Conservation (phyloP, 2,888 invertebrate species). For the Selenia dentaria region DNA sequence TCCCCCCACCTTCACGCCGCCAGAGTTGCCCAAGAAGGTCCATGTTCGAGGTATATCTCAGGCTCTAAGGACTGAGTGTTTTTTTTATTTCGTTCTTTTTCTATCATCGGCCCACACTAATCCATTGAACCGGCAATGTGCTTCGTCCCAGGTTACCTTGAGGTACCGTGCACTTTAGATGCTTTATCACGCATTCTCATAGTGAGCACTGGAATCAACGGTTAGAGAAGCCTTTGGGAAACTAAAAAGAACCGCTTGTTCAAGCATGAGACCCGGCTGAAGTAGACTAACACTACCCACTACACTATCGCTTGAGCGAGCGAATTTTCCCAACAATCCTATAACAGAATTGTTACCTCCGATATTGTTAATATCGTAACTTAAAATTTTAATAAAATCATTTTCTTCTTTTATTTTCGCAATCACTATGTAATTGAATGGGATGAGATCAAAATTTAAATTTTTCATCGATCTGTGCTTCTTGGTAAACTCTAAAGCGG, state of each 20-base stretch:
- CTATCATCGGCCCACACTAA: constrained; percentile 75
- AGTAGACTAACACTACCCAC: constrained; percentile 51
- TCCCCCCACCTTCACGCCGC: constrained; percentile 99
- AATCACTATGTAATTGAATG: constrained; percentile 49
- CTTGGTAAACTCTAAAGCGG: constrained; percentile 84
- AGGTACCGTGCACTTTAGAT: constrained; percentile 76
- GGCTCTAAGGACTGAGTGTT: constrained; percentile 77
- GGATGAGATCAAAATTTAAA: constrained; percentile 48
- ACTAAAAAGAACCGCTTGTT: constrained; percentile 56
- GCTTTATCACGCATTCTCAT: constrained; percentile 81
- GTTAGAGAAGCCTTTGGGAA: constrained; percentile 45
- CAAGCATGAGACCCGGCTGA: constrained; percentile 72
- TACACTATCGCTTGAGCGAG: constrained; percentile 53
- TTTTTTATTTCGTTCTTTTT: constrained; percentile 62
- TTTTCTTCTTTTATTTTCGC: constrained; percentile 60
- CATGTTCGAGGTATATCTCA: constrained; percentile 95
- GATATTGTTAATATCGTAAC: constrained; percentile 20
- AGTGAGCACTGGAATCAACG: constrained; percentile 65
- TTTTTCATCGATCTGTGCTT: constrained; percentile 75
- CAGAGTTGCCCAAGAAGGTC: constrained; percentile 99
- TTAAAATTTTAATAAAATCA: constrained; percentile 26
- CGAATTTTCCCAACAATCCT: constrained; percentile 34
- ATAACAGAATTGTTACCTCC: constrained; percentile 22
- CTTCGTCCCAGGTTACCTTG: constrained; percentile 70
- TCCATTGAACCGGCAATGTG: constrained; percentile 71